Evolutionary conservation across 1,140 invertebrate genomes (phyloP), one percentile per base, ranked within the genome.

Genomic region (Drosophila carrolli): DNA sequence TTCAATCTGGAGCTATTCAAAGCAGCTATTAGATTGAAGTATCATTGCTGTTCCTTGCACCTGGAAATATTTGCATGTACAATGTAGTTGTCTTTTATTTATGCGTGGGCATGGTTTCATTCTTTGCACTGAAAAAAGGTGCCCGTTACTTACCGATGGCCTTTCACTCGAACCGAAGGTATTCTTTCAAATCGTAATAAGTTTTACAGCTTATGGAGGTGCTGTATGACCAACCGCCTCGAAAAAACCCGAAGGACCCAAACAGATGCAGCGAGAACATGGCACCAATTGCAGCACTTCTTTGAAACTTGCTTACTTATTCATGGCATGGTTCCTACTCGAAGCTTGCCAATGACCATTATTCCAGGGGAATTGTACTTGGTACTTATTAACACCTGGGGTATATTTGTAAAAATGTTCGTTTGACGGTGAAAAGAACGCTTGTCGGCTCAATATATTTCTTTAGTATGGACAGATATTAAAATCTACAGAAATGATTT

Each of bases 281-380:
- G 63, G 60, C 61, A 51, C 35, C 66, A 72, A 71, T 71, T 72
- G 68, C 66, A 48, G 37, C 68, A 71, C 68, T 72, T 54, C 68
- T 46, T 29, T 43, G 27, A 5, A 46, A 58, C 19, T 58, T 14
- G 66, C 23, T 72, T 71, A 72, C 68, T 72, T 72, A 71, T 71
- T 72, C 68, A 72, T 72, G 54, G 65, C 65, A 32, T 41, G 65
- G 48, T 35, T 71, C 19, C 65, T 32, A 40, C 47, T 70, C 27
- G 67, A 35, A 71, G 41, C 65, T 68, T 23, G 65, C 67, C 67
- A 71, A 71, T 70, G 57, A 65, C 29, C 66, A 14, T 41, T 71
- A 35, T 71, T 71, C 13, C 29, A 71, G 51, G 44, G 7, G 16
- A 65, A 66, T 40, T 23, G 60, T 60, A 40, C 44, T 50, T 9